Evolutionary conservation across 2,888 invertebrate genomes (phyloP), one percentile per base, ranked within the genome.

Genomic region (Ecdyonurus torrentis): DNA sequence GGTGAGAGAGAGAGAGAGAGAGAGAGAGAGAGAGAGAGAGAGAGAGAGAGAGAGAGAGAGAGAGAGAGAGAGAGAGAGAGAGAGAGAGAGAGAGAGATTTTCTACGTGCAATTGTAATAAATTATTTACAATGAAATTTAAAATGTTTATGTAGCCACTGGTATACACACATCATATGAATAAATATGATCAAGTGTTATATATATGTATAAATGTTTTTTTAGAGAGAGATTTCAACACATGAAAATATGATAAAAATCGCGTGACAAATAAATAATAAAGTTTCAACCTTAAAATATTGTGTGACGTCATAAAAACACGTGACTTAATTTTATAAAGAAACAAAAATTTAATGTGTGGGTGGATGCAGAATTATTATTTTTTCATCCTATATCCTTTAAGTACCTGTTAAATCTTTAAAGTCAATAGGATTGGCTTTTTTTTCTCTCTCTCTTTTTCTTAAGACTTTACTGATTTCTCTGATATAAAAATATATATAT

Each of bases 1-100:
- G 58, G 52, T 59, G 66, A 64, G 63, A 63, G 59, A 66, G 66
- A 64, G 60, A 60, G 61, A 59, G 61, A 60, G 61, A 61, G 53
- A 64, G 25, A 50, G 25, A 65, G 62, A 66, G 66, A 65, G 67
- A 63, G 64, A 68, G 64, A 65, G 64, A 58, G 64, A 65, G 68
- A 68, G 62, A 67, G 65, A 66, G 67, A 37, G 65, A 66, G 67
- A 63, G 53, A 52, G 58, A 25, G 63, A 24, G 50, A 23, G 53
- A 25, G 63, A 37, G 60, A 37, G 37, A 37, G 37, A 37, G 55
- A 55, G 55, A 68, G 62, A 67, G 65, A 66, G 67, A 37, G 65
- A 66, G 67, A 63, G 53, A 52, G 58, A 25, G 63, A 24, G 50
- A 23, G 53, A 25, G 63, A 37, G 37, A 15, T 37, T 37, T 5